Conservation (phyloP, 2,797 vertebrate genomes). For the Gymnocypris eckloni region DNA sequence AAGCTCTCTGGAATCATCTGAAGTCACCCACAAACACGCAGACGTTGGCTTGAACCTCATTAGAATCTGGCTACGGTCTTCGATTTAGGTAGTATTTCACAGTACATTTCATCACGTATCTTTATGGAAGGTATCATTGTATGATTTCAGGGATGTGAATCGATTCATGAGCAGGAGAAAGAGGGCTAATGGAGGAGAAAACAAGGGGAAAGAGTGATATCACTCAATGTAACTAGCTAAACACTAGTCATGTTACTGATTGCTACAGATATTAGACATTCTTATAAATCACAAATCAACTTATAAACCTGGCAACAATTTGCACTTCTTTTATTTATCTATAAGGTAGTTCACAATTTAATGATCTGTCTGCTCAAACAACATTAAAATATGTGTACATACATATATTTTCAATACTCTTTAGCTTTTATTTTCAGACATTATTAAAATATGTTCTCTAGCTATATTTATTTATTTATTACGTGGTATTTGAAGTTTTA, state of each 20-base stretch:
- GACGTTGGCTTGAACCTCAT: slow-evolving; percentile 30
- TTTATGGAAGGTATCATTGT: not conserved
- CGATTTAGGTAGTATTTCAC: slow-evolving; percentile 31
- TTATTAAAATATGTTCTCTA: not conserved
- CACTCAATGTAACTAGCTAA: slow-evolving; percentile 7
- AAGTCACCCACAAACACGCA: slow-evolving; percentile 39
- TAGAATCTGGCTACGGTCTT: slow-evolving; percentile 30
- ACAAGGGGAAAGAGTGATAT: not conserved
- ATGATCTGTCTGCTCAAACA: not conserved
- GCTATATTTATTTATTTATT: not conserved
- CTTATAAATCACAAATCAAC: not conserved
- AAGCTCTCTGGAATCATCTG: slow-evolving; percentile 17
- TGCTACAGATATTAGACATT: not conserved
- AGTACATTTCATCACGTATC: slow-evolving; percentile 14
- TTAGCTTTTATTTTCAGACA: not conserved
- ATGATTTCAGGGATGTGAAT: slow-evolving; percentile 16
- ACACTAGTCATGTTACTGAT: not conserved
- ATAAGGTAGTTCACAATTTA: not conserved
- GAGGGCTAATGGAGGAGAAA: not conserved
- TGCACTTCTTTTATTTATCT: not conserved
- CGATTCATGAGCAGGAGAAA: not conserved
- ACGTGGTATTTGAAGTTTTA: not conserved
- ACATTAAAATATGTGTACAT: not conserved
- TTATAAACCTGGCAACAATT: not conserved
- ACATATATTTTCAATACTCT: not conserved